phyloP scores from a whole-genome alignment of 2,888 invertebrate genomes.

The Yponomeuta plumbellus region DNA sequence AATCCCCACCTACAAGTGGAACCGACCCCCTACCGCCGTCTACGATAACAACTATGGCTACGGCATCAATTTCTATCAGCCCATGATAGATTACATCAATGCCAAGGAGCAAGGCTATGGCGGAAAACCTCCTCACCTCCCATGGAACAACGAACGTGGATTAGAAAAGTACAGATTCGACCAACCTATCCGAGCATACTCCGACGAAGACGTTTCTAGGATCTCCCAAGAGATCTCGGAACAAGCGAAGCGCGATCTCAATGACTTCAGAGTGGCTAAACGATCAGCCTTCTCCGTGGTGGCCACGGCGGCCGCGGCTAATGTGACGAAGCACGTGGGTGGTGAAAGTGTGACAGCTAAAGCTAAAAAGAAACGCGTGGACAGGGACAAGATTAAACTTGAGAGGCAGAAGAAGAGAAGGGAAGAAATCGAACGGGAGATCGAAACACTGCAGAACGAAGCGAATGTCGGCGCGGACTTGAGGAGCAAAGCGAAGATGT shows the following conservation, averaged over 20 bases:
- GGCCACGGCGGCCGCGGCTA: slow-evolving; percentile 78
- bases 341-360: slow-evolving; percentile 67
- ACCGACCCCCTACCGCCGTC: slow-evolving; percentile 78
- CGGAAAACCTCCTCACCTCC: slow-evolving; percentile 79
- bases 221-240: slow-evolving; percentile 81
- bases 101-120: slow-evolving; percentile 75
- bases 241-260: slow-evolving; percentile 81
- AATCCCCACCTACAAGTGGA: slow-evolving; percentile 68
- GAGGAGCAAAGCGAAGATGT: slow-evolving; percentile 73
- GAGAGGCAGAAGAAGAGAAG: slow-evolving; percentile 67
- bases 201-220: slow-evolving; percentile 79
- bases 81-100: slow-evolving; percentile 90
- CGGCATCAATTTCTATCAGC: slow-evolving; percentile 90
- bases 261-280: slow-evolving; percentile 76
- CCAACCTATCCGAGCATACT: slow-evolving; percentile 80
- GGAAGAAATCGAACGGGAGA: slow-evolving; percentile 57
- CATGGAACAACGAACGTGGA: slow-evolving; percentile 83
- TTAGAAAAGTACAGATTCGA: slow-evolving; percentile 81
- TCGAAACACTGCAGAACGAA: slow-evolving; percentile 57
- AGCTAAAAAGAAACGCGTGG: slow-evolving; percentile 66
- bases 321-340: slow-evolving; percentile 79
- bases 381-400: slow-evolving; percentile 49
- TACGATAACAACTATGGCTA: slow-evolving; percentile 91
- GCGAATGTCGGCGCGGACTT: slow-evolving; percentile 69
- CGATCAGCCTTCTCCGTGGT: slow-evolving; percentile 78